phyloP scores from a whole-genome alignment of 2,797 vertebrate genomes.

The Synaphobranchus kaupii region DNA sequence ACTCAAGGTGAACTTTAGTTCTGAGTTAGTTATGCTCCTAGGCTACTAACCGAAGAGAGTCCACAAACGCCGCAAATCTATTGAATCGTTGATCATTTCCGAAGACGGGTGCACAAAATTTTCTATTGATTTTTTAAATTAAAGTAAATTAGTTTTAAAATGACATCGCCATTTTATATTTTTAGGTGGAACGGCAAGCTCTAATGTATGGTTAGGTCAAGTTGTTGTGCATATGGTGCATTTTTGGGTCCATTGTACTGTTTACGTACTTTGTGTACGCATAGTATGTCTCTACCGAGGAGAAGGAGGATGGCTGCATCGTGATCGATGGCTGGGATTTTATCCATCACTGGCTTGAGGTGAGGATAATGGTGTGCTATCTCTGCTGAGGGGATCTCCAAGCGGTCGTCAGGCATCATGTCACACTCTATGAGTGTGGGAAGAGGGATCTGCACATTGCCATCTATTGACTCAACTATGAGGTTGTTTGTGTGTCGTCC shows the following conservation, averaged over 20 bases:
- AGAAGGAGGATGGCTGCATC: constrained; percentile 17
- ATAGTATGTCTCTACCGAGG: constrained; percentile 7
- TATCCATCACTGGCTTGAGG: background rate
- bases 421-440: constrained; percentile 20
- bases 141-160: too few species aligned
- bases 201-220: too few species aligned
- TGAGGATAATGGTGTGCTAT: background rate
- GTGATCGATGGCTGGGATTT: constrained; percentile 16
- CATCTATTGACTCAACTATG: constrained; percentile 8
- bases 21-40: too few species aligned
- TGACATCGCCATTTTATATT: too few species aligned
- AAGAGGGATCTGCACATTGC: background rate
- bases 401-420: background rate
- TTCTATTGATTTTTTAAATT: too few species aligned
- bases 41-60: too few species aligned
- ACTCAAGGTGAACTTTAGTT: too few species aligned
- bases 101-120: too few species aligned
- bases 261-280: background rate
- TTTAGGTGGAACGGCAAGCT: too few species aligned
- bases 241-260: background rate
- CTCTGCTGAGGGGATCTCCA: constrained; percentile 23
- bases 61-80: too few species aligned
- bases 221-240: background rate
- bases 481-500: constrained; percentile 11
- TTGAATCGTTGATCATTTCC: too few species aligned